Evolutionary conservation across 1,140 invertebrate genomes (phyloP).

Genomic region (Potamilus streckersoni): DNA sequence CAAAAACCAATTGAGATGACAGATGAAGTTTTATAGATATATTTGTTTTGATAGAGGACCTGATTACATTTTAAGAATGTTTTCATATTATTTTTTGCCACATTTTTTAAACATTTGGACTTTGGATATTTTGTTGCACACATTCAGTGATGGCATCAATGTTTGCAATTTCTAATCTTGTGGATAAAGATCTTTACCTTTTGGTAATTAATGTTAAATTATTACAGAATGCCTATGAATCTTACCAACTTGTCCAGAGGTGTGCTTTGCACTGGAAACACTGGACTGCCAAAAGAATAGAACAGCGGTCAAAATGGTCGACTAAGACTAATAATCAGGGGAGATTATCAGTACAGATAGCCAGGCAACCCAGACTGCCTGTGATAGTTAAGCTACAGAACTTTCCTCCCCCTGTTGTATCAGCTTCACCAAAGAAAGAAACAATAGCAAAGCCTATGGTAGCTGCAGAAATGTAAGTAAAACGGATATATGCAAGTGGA

Average conservation of each 20-base stretch:
- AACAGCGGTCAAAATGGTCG: background rate
- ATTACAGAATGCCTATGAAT: slow-evolving; percentile 42
- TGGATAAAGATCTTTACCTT: background rate
- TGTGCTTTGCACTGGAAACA: slow-evolving; percentile 56
- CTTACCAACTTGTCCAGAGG: slow-evolving; percentile 37
- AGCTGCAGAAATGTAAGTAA: no score
- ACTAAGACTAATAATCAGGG: slow-evolving; percentile 2
- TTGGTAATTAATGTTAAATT: background rate
- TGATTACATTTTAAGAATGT: no score
- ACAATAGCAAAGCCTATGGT: no score
- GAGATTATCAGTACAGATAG: background rate
- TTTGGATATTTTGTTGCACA: no score
- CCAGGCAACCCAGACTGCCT: background rate
- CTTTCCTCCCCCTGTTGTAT: slow-evolving; percentile 7
- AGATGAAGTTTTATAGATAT: no score
- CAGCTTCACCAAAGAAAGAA: slow-evolving; percentile 10
- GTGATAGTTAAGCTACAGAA: background rate
- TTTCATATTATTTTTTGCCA: no score
- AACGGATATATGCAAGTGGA: no score
- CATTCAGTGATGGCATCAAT: no score
- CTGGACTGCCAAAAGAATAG: slow-evolving; percentile 10
- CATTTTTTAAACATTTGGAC: no score
- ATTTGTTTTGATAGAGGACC: no score
- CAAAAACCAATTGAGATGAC: no score
- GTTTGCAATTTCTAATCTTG: no score